Evolutionary conservation across 2,888 invertebrate genomes (phyloP).

Genomic region (Lasioglossum oenotherae): DNA sequence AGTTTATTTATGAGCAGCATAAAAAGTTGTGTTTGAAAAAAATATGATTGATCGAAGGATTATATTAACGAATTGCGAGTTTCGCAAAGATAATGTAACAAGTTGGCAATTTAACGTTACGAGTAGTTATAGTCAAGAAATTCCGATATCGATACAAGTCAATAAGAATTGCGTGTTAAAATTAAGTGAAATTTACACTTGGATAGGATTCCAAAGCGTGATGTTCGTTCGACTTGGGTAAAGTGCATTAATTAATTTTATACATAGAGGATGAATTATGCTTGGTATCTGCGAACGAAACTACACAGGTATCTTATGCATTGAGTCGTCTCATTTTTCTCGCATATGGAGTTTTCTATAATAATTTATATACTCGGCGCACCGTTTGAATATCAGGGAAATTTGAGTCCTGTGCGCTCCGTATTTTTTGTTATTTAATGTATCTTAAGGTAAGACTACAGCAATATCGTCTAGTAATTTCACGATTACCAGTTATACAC

Average conservation of each 20-base stretch:
- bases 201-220: neutral
- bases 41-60: neutral
- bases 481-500: slow-evolving; percentile 68
- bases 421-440: slow-evolving; percentile 59
- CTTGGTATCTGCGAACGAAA: neutral
- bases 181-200: slow-evolving; percentile 19
- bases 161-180: slow-evolving; percentile 14
- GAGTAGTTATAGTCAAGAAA: slow-evolving; percentile 3
- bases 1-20: neutral
- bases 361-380: neutral
- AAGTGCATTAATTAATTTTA: slow-evolving; percentile 17
- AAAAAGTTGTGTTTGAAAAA: neutral
- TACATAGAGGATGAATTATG: slow-evolving; percentile 15
- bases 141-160: slow-evolving; percentile 1
- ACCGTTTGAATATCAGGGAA: slow-evolving; percentile 26
- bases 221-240: slow-evolving; percentile 4
- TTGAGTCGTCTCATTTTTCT: slow-evolving; percentile 16
- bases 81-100: neutral
- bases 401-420: slow-evolving; percentile 52
- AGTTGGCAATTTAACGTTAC: slow-evolving; percentile 10
- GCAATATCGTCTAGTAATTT: slow-evolving; percentile 65
- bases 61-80: neutral
- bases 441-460: slow-evolving; percentile 62
- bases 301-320: slow-evolving; percentile 6
- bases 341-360: slow-evolving; percentile 22